Conservation (phyloP, 2,888 invertebrate genomes). For the Eupithecia exiguata region DNA sequence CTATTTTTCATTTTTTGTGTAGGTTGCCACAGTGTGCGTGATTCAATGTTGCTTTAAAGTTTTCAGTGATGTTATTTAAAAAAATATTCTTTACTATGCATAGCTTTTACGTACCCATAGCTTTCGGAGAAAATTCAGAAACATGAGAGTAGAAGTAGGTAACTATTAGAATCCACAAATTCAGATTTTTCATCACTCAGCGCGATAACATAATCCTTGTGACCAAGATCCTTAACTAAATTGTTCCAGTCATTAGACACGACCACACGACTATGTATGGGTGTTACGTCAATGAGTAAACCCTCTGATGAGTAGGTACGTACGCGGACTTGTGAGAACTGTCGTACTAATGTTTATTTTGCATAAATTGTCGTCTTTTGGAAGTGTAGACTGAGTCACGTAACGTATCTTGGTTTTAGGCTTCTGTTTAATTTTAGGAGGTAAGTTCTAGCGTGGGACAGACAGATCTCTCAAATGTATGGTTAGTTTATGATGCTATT, state of each 20-base stretch:
- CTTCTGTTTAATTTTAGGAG: not conserved
- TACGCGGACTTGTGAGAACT: constrained; percentile 1
- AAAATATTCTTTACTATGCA: not conserved
- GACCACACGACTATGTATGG: constrained; percentile 8
- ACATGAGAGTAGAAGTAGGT: no score
- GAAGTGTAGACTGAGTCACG: not conserved
- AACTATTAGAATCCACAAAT: not conserved
- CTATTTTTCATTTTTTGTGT: not conserved
- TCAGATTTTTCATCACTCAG: not conserved
- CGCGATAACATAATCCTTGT: not conserved
- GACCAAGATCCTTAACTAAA: constrained; percentile 7
- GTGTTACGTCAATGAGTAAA: constrained; percentile 12
- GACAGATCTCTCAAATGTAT: not conserved
- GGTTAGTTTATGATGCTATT: not conserved
- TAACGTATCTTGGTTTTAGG: not conserved
- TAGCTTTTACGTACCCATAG: not conserved
- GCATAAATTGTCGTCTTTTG: constrained; percentile 10
- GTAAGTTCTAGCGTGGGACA: not conserved
- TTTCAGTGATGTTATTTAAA: not conserved
- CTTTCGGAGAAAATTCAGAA: not conserved
- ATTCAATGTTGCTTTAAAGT: not conserved
- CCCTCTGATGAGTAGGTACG: constrained; percentile 11
- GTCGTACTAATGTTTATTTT: constrained; percentile 17
- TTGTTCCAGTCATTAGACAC: constrained; percentile 13
- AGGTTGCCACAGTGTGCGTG: not conserved